A percentile compares a stretch with the other conserved stretches of the same genome.
phyloP scores from a whole-genome alignment of 2,888 invertebrate species.

The Monochamus alternatus region DNA sequence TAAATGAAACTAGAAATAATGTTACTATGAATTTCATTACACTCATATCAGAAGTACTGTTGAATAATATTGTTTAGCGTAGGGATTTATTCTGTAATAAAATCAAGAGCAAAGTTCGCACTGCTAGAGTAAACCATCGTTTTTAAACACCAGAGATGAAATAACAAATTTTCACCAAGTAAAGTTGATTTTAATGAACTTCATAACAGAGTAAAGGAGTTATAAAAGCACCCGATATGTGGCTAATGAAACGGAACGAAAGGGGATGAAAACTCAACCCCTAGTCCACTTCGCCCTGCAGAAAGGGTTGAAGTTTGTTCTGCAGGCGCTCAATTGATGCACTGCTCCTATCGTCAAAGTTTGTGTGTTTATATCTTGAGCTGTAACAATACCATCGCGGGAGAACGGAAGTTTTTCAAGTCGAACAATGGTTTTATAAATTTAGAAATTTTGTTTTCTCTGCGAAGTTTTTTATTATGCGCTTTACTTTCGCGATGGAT shows the following conservation, averaged over 20 bases:
- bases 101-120: neutral
- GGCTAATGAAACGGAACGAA: slow-evolving; percentile 22
- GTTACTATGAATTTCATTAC: too few relatives aligned
- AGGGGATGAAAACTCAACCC: slow-evolving; percentile 16
- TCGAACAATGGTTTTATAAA: slow-evolving; percentile 1
- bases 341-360: neutral
- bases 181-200: slow-evolving; percentile 46
- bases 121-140: neutral
- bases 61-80: too few relatives aligned
- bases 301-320: neutral
- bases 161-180: slow-evolving; percentile 14
- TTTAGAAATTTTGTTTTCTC: neutral
- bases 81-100: neutral
- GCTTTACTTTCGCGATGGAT: neutral
- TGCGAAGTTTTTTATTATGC: neutral
- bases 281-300: neutral
- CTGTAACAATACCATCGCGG: neutral
- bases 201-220: slow-evolving; percentile 7
- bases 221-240: slow-evolving; percentile 27
- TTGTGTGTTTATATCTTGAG: neutral
- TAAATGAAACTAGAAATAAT: too few relatives aligned
- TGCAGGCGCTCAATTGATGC: neutral
- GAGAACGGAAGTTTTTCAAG: neutral
- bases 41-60: too few relatives aligned
- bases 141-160: neutral